Base-by-base conservation (phyloP, 2,888 invertebrate species). In the Elmis aenea region DNA sequence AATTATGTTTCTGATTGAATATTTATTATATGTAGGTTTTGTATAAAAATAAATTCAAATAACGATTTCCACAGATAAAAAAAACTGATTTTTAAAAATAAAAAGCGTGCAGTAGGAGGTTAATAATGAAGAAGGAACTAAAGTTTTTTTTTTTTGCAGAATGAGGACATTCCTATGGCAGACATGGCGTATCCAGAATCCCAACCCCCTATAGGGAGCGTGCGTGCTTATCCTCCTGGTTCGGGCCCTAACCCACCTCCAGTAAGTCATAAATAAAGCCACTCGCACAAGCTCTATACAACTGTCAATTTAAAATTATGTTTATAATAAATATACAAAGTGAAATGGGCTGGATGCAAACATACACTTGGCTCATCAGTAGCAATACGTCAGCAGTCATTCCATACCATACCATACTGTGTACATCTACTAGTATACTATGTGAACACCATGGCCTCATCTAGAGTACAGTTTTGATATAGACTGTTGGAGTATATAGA, bases 111-210 rank as follows among this genome's bases (percentile, higher is more conserved):
- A 18, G n/a, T n/a, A n/a, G n/a, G n/a, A n/a, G n/a, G n/a, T n/a
- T n/a, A n/a, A n/a, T n/a, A n/a, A n/a, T n/a, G n/a, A n/a, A n/a
- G n/a, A n/a, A 18, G 18, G 18, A 8, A 18, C 8, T 18, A 18
- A 18, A 18, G 5, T 5, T 24, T 12, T 27, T 38, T 45, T 53
- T 57, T 48, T 48, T 71, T 71, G 37, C 73, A 83, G 82, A 81
- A 75, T 67, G 84, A 85, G 71, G 83, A 84, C 63, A 79, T 83
- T 59, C 80, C 82, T 39, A 73, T 83, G 68, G 77, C 82, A 63
- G 83, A 84, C 63, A 79, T 77, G 73, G 81, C 80, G 61, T 83
- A 80, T 65, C 81, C 81, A 48, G 83, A 82, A 52, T 75, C 62
- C 41, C 65, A 66, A 49, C 61, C 66, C 46, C 58, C 66, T 15